Evolutionary conservation across 1,140 invertebrate genomes (phyloP), one percentile per base, ranked within the genome.

Genomic region (Apis laboriosa): DNA sequence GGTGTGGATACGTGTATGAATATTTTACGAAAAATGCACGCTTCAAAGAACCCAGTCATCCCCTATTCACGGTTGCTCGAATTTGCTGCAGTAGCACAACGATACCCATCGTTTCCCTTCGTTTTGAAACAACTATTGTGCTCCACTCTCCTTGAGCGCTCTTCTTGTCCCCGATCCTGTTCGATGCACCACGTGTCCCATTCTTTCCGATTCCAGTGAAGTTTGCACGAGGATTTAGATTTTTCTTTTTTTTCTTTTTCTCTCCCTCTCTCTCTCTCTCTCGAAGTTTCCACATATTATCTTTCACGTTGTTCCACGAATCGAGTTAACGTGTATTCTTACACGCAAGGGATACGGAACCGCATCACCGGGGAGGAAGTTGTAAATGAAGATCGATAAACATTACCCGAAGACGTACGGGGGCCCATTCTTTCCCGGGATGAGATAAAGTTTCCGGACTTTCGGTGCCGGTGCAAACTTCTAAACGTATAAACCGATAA

Each of bases 21-120:
- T 90, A 90, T 90, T 90, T 88, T 84, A 89, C 34, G 64, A 86
- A 86, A 89, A 90, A 90, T 88, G 68, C 84, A 81, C 24, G 70
- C 88, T 63, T 80, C 79, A 79, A 83, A 88, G 81, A 66, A 78
- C 64, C 76, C 53, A 79, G 81, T 78, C 84, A 86, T 87, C 77
- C 56, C 79, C 74, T 89, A 80, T 89, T 87, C 86, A 87, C 63
- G 84, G 81, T 83, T 68, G 63, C 83, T 70, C 67, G 88, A 89
- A 74, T 80, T 80, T 58, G 15, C 34, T 58, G 15, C 34, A 11
- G 56, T 58, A 28, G 28, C 77, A 51, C 58, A 56, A 43, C 51
- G 58, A 43, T 34, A 60, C 61, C 56, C 55, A 24, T 63, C 28
- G 24, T 53, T 53, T 77, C 19, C 78, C 34, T 7, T 75, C 49